Conservation (phyloP, 2,113 vertebrate genomes). For the Dromiciops gliroides region DNA sequence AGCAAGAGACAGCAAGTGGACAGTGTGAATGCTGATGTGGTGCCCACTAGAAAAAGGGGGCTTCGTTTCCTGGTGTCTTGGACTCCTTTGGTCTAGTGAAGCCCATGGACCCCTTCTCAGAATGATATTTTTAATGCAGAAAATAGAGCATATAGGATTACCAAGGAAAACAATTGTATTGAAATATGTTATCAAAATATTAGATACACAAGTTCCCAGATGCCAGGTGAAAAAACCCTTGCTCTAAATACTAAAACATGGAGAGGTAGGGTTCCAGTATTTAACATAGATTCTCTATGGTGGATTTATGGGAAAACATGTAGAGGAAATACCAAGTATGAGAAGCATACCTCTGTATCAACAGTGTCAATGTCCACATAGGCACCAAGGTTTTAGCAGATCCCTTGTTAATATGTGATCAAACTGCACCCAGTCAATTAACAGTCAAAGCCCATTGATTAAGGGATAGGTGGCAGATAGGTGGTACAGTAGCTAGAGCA, state of each 20-base stretch:
- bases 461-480: not conserved
- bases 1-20: not conserved
- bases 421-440: not conserved
- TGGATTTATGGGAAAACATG: not conserved
- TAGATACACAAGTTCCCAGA: not conserved
- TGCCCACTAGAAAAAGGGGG: not conserved
- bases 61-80: not conserved
- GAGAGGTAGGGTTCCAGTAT: not conserved
- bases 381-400: not conserved
- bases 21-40: not conserved
- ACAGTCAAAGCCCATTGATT: not conserved
- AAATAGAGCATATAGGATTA: not conserved
- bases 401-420: not conserved
- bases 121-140: not conserved
- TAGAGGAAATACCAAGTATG: not conserved
- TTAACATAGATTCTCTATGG: not conserved
- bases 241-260: not conserved
- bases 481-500: not conserved
- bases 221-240: not conserved
- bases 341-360: not conserved
- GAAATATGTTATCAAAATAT: not conserved
- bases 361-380: not conserved
- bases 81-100: not conserved
- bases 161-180: not conserved
- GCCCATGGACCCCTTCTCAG: not conserved